A percentile compares a stretch with the other conserved stretches of the same genome.
Evolutionary conservation across 2,113 vertebrate genomes (phyloP).

Genomic region (Ictidomys tridecemlineatus): DNA sequence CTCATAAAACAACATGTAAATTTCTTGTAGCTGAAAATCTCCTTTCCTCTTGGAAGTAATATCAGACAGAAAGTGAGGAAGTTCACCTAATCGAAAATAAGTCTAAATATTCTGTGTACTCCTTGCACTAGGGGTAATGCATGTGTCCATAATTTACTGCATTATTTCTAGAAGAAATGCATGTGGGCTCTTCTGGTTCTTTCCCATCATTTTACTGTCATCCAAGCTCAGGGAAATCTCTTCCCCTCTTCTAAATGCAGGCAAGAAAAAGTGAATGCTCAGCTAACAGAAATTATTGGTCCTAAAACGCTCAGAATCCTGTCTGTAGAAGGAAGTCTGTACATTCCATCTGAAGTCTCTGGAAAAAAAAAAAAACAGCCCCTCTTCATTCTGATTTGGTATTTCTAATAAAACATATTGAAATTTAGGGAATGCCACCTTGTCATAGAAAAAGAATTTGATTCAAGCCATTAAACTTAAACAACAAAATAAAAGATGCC

Average conservation of each 20-base stretch:
- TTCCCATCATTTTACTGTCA: too few species aligned
- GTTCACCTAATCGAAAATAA: neutral
- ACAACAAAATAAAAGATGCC: neutral
- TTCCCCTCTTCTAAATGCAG: neutral
- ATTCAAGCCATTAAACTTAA: neutral
- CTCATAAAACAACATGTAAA: neutral
- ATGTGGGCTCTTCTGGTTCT: neutral
- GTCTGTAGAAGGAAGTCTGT: neutral
- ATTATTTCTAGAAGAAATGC: neutral
- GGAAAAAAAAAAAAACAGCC: neutral
- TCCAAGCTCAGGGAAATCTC: neutral
- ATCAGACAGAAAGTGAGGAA: neutral
- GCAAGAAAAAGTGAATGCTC: neutral
- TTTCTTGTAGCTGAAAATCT: neutral
- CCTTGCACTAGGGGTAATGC: neutral
- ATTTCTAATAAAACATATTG: neutral
- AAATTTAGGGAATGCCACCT: neutral
- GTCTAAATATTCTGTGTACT: neutral
- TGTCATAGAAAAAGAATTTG: neutral
- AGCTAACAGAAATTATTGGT: rapidly evolving
- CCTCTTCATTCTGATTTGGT: neutral
- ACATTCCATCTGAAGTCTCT: neutral
- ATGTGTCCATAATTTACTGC: too few species aligned
- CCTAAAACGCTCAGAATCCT: rapidly evolving
- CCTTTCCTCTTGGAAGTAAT: neutral